Conservation (phyloP, 30 jellyfish, hydroid and myxozoan species). For the Mastigias papua region DNA sequence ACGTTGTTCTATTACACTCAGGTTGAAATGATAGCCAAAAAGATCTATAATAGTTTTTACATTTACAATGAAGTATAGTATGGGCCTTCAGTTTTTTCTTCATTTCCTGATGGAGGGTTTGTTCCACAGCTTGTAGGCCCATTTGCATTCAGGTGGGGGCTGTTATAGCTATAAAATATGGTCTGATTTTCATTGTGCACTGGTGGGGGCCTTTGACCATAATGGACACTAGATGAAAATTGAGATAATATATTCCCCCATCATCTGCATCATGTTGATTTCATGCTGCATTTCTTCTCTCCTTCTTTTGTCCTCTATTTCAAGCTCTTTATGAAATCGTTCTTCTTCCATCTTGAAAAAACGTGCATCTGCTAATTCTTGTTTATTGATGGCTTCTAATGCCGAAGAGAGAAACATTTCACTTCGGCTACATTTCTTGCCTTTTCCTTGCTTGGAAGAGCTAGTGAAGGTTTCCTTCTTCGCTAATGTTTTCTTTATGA, state of each 20-base stretch:
- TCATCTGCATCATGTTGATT: constrained; percentile 41
- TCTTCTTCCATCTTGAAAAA: constrained; percentile 46
- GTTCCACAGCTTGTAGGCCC: background rate
- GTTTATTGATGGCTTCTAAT: constrained; percentile 13
- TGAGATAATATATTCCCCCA: constrained; percentile 42
- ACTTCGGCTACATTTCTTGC: constrained; percentile 30
- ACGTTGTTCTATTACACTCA: background rate
- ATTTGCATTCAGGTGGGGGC: background rate
- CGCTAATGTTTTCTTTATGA: background rate
- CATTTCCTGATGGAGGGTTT: background rate
- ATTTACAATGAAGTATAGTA: background rate
- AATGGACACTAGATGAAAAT: background rate
- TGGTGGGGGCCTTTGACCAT: background rate
- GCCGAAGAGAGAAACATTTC: constrained; percentile 11
- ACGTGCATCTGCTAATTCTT: constrained; percentile 39
- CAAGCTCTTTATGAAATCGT: constrained; percentile 3
- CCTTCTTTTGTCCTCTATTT: constrained; percentile 32
- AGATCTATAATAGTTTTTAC: background rate
- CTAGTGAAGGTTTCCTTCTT: background rate
- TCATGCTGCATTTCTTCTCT: constrained; percentile 56
- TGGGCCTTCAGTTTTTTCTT: background rate
- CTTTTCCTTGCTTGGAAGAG: constrained; percentile 33
- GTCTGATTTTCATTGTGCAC: background rate
- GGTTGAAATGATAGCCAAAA: background rate
- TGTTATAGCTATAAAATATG: background rate